These are phyloP conservation scores for Clavelina lepadiformis DNA, from an alignment of 23 tunicate species.

Conservation along the genomic window DNA sequence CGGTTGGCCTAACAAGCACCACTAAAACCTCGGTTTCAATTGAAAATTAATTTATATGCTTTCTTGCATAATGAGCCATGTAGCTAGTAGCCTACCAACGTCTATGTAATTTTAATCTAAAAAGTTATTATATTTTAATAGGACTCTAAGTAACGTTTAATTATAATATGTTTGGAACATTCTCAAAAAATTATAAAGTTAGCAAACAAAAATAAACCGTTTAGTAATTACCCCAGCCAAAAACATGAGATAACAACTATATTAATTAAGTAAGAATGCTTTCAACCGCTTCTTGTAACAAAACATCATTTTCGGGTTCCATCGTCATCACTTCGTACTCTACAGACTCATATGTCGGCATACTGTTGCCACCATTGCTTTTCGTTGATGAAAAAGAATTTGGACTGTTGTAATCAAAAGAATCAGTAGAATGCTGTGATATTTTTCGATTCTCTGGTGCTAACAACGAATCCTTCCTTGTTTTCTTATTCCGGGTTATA, in stretches of 20 bases:
- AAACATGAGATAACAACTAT: too few species aligned
- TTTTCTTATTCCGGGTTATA: not conserved
- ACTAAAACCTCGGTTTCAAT: too few species aligned
- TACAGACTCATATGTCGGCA: not conserved
- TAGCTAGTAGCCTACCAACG: too few species aligned
- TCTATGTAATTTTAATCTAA: too few species aligned
- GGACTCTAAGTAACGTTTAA: too few species aligned
- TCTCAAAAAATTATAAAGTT: too few species aligned
- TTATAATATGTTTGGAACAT: too few species aligned
- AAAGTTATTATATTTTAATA: too few species aligned
- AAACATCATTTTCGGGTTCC: constrained; percentile 22
- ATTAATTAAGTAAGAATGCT: constrained; percentile 50
- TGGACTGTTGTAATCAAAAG: constrained; percentile 1
- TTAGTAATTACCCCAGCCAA: too few species aligned
- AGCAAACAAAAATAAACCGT: too few species aligned
- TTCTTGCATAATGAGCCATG: too few species aligned
- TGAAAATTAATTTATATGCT: too few species aligned
- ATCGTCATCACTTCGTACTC: constrained; percentile 3
- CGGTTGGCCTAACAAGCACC: not conserved
- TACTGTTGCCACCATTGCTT: not conserved
- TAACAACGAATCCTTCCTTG: not conserved
- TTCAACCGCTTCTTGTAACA: constrained; percentile 74
- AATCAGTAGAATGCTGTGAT: not conserved
- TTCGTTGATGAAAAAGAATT: not conserved
- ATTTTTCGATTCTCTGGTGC: not conserved